Base-by-base conservation (phyloP, 1,140 invertebrate genomes). In the Drosophila parabipectinata region DNA sequence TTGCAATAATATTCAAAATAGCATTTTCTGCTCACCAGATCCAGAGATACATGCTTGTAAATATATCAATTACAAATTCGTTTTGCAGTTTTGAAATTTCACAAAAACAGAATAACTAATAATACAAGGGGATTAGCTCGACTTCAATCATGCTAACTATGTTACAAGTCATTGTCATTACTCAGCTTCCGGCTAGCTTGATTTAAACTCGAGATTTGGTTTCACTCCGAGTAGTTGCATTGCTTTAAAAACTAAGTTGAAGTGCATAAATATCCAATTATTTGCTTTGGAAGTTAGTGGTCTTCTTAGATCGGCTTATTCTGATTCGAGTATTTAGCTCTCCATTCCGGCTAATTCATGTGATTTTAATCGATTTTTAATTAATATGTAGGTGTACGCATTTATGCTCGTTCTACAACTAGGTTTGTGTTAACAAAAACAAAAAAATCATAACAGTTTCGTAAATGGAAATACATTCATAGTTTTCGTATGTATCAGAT, bases 371-470 rank as follows among this genome's bases (percentile, higher is more conserved):
- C 52, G 58, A 21, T 39, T 76, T 39, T 73, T 24, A 52, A 41
- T 54, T 15, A 60, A 67, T 66, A 48, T 58, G 41, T 74, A 34
- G 52, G 26, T 58, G 37, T 52, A 53, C 28, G 24, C 47, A 32
- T 64, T 66, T 64, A 62, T 80, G 54, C 67, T 74, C 48, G 61
- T 52, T 52, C 67, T 85, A 85, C 62, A 85, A 77, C 77, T 87
- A 81, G 64, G 55, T 75, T 77, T 78, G 81, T 79, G 77, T 87
- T 87, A 85, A 85, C 81, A 85, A 87, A 85, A 85, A 85, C 69
- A 76, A 81, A 74, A 71, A 83, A 85, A 85, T 85, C 47, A 85
- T 85, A 85, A 85, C 81, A 87, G 80, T 62, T 66, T 77, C 64
- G 59, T 79, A 79, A 79, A 79, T 75, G 69, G 64, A 74, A 77